phyloP scores from a whole-genome alignment of 2,113 vertebrate species.

The Echinops telfairi region DNA sequence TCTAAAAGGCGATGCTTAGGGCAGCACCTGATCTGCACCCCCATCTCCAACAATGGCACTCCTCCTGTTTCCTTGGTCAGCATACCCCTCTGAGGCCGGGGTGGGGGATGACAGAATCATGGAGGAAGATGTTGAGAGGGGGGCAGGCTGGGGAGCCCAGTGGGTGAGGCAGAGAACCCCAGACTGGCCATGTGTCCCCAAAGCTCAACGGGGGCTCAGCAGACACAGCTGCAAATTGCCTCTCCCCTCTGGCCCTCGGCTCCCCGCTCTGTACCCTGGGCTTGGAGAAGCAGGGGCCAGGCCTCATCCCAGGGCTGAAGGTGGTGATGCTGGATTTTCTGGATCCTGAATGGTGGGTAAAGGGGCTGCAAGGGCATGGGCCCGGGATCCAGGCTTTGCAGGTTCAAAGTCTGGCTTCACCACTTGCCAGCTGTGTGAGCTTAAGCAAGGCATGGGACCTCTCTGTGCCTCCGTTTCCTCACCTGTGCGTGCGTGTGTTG shows the following conservation, averaged over 20 bases:
- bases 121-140: background rate
- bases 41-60: too few species aligned
- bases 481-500: background rate
- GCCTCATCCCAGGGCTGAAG: background rate
- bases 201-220: background rate
- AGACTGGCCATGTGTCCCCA: too few species aligned
- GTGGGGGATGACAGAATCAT: rapidly evolving
- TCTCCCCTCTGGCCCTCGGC: background rate
- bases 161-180: background rate
- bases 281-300: background rate
- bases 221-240: background rate
- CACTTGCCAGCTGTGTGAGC: background rate
- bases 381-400: background rate
- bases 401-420: background rate
- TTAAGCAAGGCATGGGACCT: background rate
- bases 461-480: background rate
- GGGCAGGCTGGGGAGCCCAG: background rate
- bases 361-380: background rate
- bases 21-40: background rate
- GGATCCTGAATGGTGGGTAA: background rate
- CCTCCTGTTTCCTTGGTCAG: too few species aligned
- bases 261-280: background rate
- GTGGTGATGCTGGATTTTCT: background rate
- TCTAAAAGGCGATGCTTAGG: background rate
- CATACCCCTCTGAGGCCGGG: background rate